Evolutionary conservation across 2,888 invertebrate genomes (phyloP), one percentile per base, ranked within the genome.

Genomic region (Volucella bombylans): DNA sequence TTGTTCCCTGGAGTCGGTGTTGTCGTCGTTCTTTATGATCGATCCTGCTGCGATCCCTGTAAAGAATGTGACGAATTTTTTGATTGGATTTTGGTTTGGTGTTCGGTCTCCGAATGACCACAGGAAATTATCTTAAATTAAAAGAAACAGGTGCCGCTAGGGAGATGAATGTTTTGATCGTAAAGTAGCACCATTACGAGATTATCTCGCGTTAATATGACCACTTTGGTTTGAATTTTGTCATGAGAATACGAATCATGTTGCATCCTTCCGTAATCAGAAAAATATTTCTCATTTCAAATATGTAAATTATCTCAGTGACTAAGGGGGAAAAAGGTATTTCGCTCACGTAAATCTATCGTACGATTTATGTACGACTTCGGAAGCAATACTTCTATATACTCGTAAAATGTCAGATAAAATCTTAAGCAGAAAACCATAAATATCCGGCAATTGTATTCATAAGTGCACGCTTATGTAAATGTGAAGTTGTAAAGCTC

Each of bases 61-160:
- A 61, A 43, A 57, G 31, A 82, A 67, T 83, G 85, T 85, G 85
- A 81, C 81, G 85, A 81, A 79, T 80, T 72, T 72, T 52, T 72
- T 81, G 76, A 85, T 85, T 81, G 85, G 81, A 85, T 85, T 85
- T 64, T 57, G 79, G 45, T 43, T 79, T 6, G n/a, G n/a, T n/a
- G n/a, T 6, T 72, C 72, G 39, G 71, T 55, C 52, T 72, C 62
- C 52, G 55, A 71, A 47, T 49, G 39, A 67, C 62, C 68, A 71
- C 77, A 72, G 67, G 39, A 59, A 76, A 67, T 80, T 67, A 23
- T 43, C 64, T 61, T 74, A 59, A 72, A 68, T 23, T 59, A 61
- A 49, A 52, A 55, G 14, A n/a, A 50, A 43, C 1, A n/a, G n/a
- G 15, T 68, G 61, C 39, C 41, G 61, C 39, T 6, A 49, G 45